Evolutionary conservation across 2,888 invertebrate genomes (phyloP).

Genomic region (Drosophila cognata): DNA sequence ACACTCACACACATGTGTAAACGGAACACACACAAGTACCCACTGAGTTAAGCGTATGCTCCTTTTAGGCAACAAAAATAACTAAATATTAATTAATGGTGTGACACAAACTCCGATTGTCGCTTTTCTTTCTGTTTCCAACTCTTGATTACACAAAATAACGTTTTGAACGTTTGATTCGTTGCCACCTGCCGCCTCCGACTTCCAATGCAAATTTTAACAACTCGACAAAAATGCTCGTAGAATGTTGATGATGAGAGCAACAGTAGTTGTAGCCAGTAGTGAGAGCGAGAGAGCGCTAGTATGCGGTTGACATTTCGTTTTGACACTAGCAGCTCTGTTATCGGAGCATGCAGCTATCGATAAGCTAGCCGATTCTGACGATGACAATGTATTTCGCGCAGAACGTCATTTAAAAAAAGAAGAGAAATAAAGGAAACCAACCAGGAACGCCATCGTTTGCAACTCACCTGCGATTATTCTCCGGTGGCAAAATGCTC

Average conservation of each 20-base stretch:
- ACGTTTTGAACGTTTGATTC: constrained; percentile 21
- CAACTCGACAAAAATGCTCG: constrained; percentile 76
- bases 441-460: background rate
- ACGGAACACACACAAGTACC: constrained; percentile 38
- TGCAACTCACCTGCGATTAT: constrained; percentile 91
- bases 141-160: constrained; percentile 12
- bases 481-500: constrained; percentile 94
- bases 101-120: constrained; percentile 22
- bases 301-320: constrained; percentile 52
- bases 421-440: background rate
- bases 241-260: constrained; percentile 70
- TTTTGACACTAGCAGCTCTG: constrained; percentile 44
- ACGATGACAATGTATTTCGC: constrained; percentile 22
- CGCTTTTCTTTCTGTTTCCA: constrained; percentile 3
- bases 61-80: constrained; percentile 59
- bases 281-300: constrained; percentile 61
- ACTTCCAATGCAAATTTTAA: constrained; percentile 67
- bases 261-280: constrained; percentile 54
- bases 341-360: constrained; percentile 40
- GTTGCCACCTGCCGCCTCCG: constrained; percentile 60
- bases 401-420: constrained; percentile 36
- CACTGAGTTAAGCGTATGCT: constrained; percentile 62
- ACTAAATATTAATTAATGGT: constrained; percentile 40
- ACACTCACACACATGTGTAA: constrained; percentile 18
- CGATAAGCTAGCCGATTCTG: constrained; percentile 39